Percentiles rank a stretch among this genome's conserved stretches.
phyloP scores from a whole-genome alignment of 1,140 invertebrate species.

The Drosophila tropicalis region DNA sequence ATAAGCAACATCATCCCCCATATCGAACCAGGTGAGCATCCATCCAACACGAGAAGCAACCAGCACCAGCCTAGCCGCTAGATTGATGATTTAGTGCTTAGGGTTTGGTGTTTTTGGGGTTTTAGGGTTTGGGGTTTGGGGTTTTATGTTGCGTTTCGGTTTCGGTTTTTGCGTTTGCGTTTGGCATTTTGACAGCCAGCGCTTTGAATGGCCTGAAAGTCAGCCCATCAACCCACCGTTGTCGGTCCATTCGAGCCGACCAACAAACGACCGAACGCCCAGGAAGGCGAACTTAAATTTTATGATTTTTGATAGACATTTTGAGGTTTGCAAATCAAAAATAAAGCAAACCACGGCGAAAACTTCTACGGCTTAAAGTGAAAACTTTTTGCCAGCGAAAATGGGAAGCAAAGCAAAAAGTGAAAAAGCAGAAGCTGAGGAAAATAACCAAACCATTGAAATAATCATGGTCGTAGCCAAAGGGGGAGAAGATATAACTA shows the following conservation, averaged over 20 bases:
- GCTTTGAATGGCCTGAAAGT: background rate
- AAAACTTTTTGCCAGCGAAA: constrained; percentile 2
- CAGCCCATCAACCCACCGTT: no score
- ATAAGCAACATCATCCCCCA: constrained; percentile 60
- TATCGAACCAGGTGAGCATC: constrained; percentile 57
- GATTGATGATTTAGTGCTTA: constrained; percentile 4
- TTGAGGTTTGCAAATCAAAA: constrained; percentile 39
- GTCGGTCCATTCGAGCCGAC: no score
- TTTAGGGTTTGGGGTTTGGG: background rate
- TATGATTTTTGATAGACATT: constrained; percentile 13
- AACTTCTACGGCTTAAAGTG: constrained; percentile 6
- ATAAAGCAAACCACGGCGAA: constrained; percentile 5
- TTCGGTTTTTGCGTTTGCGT: constrained; percentile 4
- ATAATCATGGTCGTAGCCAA: background rate
- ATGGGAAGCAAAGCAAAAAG: background rate
- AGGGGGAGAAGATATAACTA: background rate
- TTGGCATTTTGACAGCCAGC: constrained; percentile 52
- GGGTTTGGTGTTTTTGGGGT: background rate
- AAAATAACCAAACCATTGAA: background rate
- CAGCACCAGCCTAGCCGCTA: background rate
- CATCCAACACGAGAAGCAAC: background rate
- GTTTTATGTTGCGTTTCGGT: background rate
- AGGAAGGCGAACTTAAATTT: constrained; percentile 12
- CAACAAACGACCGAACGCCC: background rate
- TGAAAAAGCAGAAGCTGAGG: background rate